Evolutionary conservation across 2,797 vertebrate species (phyloP).

Genomic region (Melanotaenia trifasciata): DNA sequence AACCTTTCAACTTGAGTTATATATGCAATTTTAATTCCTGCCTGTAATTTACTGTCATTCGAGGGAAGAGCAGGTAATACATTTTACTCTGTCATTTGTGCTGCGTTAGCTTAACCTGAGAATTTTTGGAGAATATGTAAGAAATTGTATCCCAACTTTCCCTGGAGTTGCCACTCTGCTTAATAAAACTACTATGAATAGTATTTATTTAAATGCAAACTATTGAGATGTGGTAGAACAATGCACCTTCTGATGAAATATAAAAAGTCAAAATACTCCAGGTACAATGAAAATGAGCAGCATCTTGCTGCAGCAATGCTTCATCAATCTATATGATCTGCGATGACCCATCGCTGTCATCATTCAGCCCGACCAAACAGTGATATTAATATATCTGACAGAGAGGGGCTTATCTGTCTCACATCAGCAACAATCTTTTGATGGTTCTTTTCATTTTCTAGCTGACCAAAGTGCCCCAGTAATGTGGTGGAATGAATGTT

Average conservation of each 20-base stretch:
- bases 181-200: neutral
- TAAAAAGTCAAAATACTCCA: slow-evolving; percentile 23
- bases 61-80: neutral
- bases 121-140: neutral
- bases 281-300: slow-evolving; percentile 31
- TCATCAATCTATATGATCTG: slow-evolving; percentile 50
- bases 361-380: slow-evolving; percentile 63
- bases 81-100: neutral
- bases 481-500: slow-evolving; percentile 74
- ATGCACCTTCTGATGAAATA: slow-evolving; percentile 29
- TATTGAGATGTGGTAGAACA: slow-evolving; percentile 36
- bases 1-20: neutral
- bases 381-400: slow-evolving; percentile 36
- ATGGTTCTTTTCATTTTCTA: slow-evolving; percentile 65
- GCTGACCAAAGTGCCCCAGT: slow-evolving; percentile 69
- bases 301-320: slow-evolving; percentile 44
- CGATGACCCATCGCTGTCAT: slow-evolving; percentile 56
- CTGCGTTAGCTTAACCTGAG: neutral
- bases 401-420: slow-evolving; percentile 60
- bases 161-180: neutral
- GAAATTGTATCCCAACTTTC: neutral
- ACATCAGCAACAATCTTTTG: slow-evolving; percentile 52
- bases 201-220: slow-evolving; percentile 7
- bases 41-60: neutral
- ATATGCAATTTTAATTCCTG: neutral